Percentiles rank a stretch among this genome's conserved stretches.
phyloP scores from a whole-genome alignment of 2,888 invertebrate genomes.

The Drosophila prostipennis region DNA sequence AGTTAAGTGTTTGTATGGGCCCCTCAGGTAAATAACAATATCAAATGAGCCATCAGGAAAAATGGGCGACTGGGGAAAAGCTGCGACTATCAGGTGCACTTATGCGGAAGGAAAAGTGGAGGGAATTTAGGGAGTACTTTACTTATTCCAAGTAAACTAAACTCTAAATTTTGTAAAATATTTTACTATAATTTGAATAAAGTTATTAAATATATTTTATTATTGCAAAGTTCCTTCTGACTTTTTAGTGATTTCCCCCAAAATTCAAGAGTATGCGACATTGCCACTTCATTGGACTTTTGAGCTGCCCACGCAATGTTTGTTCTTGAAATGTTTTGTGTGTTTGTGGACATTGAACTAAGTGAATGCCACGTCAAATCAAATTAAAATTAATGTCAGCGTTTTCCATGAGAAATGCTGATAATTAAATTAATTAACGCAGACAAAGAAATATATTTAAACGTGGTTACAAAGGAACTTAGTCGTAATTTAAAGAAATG shows the following conservation, averaged over 20 bases:
- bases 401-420: constrained; percentile 6
- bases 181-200: no score
- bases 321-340: constrained; percentile 22
- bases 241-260: background rate
- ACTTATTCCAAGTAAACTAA: no score
- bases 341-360: constrained; percentile 57
- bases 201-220: no score
- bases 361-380: constrained; percentile 58
- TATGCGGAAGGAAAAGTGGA: background rate
- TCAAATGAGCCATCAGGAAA: constrained; percentile 9
- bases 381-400: constrained; percentile 58
- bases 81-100: constrained; percentile 6
- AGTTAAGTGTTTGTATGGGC: constrained; percentile 47
- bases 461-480: background rate
- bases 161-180: no score
- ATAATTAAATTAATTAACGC: constrained; percentile 5
- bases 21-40: constrained; percentile 39
- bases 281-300: constrained; percentile 25
- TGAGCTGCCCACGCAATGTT: constrained; percentile 8
- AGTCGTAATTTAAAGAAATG: background rate
- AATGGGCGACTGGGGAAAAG: no score
- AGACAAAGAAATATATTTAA: background rate
- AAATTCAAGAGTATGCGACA: constrained; percentile 20
- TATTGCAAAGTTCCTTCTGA: no score
- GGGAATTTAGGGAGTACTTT: no score